Base-by-base conservation (phyloP, 2,888 invertebrate species). In the Sphinx pinastri region DNA sequence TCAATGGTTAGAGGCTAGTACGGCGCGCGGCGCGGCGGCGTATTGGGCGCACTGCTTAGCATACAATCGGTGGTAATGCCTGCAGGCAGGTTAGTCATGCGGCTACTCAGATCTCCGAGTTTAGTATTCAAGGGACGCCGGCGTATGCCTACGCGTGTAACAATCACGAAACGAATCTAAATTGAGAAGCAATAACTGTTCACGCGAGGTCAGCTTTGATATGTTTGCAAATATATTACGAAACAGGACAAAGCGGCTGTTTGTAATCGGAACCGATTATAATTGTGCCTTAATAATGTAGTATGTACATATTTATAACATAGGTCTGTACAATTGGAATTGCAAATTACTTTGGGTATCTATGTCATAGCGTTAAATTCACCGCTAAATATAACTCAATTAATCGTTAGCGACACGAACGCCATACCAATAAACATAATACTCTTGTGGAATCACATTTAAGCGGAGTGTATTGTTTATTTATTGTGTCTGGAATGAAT, bases 41-140 rank as follows among this genome's bases (percentile, higher is more conserved):
- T 78, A 76, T 79, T 79, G 79, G 79, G 76, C 80, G 71, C 70
- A 75, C 83, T 87, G 79, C 75, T 93, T 92, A 87, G 88, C 92
- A 92, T 93, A 93, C 93, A 93, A 92, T 92, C 87, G 88, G 73
- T 86, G 86, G 89, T 89, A 89, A 92, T 88, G 86, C 91, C 89
- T 88, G 77, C 85, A 83, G 83, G 81, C 86, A 86, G 85, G 86
- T 92, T 89, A 91, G 91, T 92, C 92, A 93, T 87, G 92, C 91
- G 89, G 90, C 79, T 74, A 79, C 82, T 88, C 80, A 84, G 87
- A 90, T 88, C 83, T 80, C 75, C 76, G 74, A 59, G 73, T 79
- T 93, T 91, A 87, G 86, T 90, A 93, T 93, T 87, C 92, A 82
- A 80, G 76, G 77, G 81, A 81, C 82, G 82, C 78, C 73, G 73